phyloP scores from a whole-genome alignment of 2,797 vertebrate species.

The Pangasius larnaudii region DNA sequence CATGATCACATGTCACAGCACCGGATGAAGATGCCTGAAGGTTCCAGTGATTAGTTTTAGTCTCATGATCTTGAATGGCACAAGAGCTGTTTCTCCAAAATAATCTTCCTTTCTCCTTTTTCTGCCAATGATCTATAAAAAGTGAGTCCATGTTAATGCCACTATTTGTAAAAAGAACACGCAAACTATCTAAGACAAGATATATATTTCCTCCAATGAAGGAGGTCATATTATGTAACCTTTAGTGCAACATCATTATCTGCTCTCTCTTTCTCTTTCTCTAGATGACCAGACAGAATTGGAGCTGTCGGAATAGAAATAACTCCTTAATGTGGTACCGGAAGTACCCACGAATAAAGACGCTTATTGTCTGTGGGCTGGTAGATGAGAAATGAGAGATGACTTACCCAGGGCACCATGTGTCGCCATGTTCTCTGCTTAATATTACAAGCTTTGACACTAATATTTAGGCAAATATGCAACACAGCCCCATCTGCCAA shows the following conservation, averaged over 20 bases:
- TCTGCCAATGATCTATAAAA: not conserved
- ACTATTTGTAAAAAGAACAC: not conserved
- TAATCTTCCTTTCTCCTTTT: not conserved
- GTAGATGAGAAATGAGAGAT: conserved; percentile 57
- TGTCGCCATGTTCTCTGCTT: conserved; percentile 32
- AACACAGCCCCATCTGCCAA: not conserved
- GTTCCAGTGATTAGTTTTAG: not conserved
- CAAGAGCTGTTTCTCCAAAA: not conserved
- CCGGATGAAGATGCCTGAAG: conserved; percentile 2
- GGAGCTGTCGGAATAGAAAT: conserved; percentile 68
- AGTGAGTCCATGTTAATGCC: not conserved
- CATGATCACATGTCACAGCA: conserved; percentile 21
- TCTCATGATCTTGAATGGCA: not conserved
- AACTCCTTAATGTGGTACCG: conserved; percentile 63
- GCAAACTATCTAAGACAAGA: not conserved
- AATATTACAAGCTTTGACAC: conserved; percentile 18
- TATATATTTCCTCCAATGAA: not conserved
- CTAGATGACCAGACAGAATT: conserved; percentile 67
- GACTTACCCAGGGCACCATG: conserved; percentile 38
- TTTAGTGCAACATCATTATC: conserved; percentile 26
- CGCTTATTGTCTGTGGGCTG: conserved; percentile 65
- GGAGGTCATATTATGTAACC: not conserved
- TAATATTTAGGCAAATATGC: conserved; percentile 5
- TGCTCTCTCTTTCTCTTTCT: not conserved
- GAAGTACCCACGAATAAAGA: conserved; percentile 66